A percentile compares a stretch with the other conserved stretches of the same genome.
Evolutionary conservation across 2,797 vertebrate genomes (phyloP).

Genomic region (Allochrocebus solatus): DNA sequence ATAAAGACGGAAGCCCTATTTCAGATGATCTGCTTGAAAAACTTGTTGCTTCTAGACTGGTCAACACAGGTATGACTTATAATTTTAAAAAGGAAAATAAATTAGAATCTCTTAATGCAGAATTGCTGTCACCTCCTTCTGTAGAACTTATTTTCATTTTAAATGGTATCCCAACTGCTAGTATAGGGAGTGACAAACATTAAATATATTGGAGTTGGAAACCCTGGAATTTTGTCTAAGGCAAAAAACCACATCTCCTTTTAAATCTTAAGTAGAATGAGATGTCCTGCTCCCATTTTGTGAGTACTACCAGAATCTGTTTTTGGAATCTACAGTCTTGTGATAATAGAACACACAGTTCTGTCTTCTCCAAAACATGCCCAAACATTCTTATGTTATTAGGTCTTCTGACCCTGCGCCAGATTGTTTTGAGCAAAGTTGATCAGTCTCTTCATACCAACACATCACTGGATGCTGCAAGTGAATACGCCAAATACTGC

Average conservation of each 20-base stretch:
- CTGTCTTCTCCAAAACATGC: constrained; percentile 46
- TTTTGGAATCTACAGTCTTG: constrained; percentile 27
- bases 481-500: constrained; percentile 91
- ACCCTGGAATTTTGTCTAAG: neutral
- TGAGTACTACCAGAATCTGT: neutral
- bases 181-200: neutral
- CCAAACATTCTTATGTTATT: constrained; percentile 61
- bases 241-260: neutral
- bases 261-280: neutral
- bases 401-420: constrained; percentile 96
- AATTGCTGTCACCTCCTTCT: constrained; percentile 8
- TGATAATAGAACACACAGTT: neutral
- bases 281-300: constrained; percentile 19
- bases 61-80: constrained; percentile 91
- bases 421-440: constrained; percentile 95
- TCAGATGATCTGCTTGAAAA: constrained; percentile 90
- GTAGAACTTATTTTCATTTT: neutral
- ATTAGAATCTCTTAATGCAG: neutral
- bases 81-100: constrained; percentile 36
- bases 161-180: neutral
- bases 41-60: constrained; percentile 92
- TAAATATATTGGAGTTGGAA: neutral
- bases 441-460: constrained; percentile 93
- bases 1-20: constrained; percentile 90
- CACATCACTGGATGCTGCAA: constrained; percentile 86